phyloP scores from a whole-genome alignment of 2,797 vertebrate genomes.

The Mormyrops boulengeri region DNA sequence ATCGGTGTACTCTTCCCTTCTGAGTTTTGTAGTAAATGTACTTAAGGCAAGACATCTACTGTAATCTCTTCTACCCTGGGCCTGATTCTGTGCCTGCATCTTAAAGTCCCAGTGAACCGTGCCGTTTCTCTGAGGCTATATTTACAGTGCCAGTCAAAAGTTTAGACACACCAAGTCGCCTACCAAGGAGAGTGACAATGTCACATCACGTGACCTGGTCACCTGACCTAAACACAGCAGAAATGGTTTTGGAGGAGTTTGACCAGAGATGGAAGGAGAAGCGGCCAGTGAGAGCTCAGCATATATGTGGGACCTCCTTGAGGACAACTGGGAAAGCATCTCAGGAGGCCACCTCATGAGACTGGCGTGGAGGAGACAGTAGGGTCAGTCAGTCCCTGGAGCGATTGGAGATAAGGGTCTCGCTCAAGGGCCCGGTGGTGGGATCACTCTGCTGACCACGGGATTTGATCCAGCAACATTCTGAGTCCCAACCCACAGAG shows the following conservation, averaged over 20 bases:
- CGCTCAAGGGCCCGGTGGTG: background rate
- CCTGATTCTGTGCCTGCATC: background rate
- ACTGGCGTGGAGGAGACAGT: background rate
- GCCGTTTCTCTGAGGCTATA: conserved; percentile 19
- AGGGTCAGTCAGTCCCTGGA: background rate
- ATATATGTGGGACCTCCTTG: background rate
- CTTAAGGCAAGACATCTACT: background rate
- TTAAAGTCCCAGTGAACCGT: background rate
- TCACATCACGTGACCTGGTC: background rate
- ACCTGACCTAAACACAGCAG: background rate
- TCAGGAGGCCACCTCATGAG: background rate
- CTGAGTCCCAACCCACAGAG: background rate
- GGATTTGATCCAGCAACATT: background rate
- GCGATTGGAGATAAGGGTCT: background rate
- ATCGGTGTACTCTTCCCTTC: background rate
- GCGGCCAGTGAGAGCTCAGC: background rate
- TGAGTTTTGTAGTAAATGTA: background rate
- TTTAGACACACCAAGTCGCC: background rate
- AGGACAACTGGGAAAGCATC: background rate
- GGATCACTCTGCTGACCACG: background rate
- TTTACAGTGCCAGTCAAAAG: background rate
- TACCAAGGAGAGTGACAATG: background rate
- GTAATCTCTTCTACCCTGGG: background rate
- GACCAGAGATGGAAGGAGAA: background rate
- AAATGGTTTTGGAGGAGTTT: background rate